A percentile compares a stretch with the other conserved stretches of the same genome.
These are phyloP conservation scores for Drosophila albomicans DNA, from an alignment of 1,140 invertebrate genomes.

Conservation along the genomic window DNA sequence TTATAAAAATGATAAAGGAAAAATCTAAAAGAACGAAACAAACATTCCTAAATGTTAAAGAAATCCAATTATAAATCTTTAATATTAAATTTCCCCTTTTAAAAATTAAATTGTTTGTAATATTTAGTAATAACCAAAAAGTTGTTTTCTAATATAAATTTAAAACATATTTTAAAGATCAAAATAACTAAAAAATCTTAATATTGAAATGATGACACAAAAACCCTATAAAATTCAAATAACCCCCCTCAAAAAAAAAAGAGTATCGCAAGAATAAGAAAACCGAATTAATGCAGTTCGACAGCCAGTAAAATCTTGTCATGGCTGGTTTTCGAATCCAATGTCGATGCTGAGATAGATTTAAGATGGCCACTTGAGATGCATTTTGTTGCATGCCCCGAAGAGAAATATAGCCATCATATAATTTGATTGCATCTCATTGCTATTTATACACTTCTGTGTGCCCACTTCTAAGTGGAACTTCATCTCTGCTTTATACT, in stretches of 20 bases:
- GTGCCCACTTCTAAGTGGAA: slow-evolving; percentile 38
- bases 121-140: too few relatives aligned
- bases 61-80: too few relatives aligned
- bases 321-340: slow-evolving; percentile 54
- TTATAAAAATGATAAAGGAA: too few relatives aligned
- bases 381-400: slow-evolving; percentile 43
- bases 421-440: slow-evolving; percentile 70
- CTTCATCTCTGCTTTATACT: slow-evolving; percentile 23
- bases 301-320: slow-evolving; percentile 64
- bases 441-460: slow-evolving; percentile 44
- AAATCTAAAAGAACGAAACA: too few relatives aligned
- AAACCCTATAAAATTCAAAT: not conserved
- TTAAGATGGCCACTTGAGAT: slow-evolving; percentile 67
- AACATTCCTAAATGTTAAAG: too few relatives aligned
- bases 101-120: too few relatives aligned
- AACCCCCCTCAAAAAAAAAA: not conserved
- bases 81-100: too few relatives aligned
- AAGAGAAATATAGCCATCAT: slow-evolving; percentile 64
- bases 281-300: slow-evolving; percentile 68
- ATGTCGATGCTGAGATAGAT: slow-evolving; percentile 71
- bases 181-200: too few relatives aligned
- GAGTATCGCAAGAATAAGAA: slow-evolving; percentile 21
- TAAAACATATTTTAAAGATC: too few relatives aligned
- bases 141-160: too few relatives aligned
- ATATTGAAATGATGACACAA: not conserved